Evolutionary conservation across 1,140 invertebrate species (phyloP).

Genomic region (Hyles vespertilio): DNA sequence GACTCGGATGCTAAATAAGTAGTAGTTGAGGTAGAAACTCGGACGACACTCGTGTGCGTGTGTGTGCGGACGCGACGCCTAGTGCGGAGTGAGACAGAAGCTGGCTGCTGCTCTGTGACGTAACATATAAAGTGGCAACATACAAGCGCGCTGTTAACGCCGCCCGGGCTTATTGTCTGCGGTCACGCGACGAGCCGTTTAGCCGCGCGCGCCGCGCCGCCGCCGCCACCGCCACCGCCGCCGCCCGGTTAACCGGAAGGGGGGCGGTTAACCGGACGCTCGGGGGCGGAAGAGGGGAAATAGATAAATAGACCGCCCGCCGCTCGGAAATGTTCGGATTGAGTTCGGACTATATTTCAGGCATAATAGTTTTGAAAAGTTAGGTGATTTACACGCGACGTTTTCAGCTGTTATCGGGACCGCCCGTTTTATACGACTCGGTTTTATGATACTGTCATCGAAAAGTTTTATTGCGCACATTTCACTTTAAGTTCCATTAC

Average conservation of each 20-base stretch:
- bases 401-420: slow-evolving; percentile 58
- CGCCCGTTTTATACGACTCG: slow-evolving; percentile 42
- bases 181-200: slow-evolving; percentile 75
- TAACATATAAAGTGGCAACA: slow-evolving; percentile 76
- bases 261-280: slow-evolving; percentile 73
- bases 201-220: slow-evolving; percentile 66
- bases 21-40: slow-evolving; percentile 45
- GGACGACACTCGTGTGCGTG: slow-evolving; percentile 33
- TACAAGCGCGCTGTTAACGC: slow-evolving; percentile 73
- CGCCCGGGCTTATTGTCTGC: slow-evolving; percentile 73
- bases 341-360: slow-evolving; percentile 73
- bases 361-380: slow-evolving; percentile 72
- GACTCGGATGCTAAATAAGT: slow-evolving; percentile 51
- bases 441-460: slow-evolving; percentile 50
- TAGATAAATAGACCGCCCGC: slow-evolving; percentile 74
- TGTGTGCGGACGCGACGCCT: not conserved
- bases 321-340: slow-evolving; percentile 74
- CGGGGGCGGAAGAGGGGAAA: slow-evolving; percentile 71
- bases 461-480: slow-evolving; percentile 45
- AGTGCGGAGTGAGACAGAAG: no score
- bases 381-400: slow-evolving; percentile 69
- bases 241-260: slow-evolving; percentile 73
- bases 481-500: slow-evolving; percentile 42
- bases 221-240: slow-evolving; percentile 50
- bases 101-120: slow-evolving; percentile 41